Evolutionary conservation across 2,797 vertebrate genomes (phyloP).

Genomic region (Sebastes diaconus): DNA sequence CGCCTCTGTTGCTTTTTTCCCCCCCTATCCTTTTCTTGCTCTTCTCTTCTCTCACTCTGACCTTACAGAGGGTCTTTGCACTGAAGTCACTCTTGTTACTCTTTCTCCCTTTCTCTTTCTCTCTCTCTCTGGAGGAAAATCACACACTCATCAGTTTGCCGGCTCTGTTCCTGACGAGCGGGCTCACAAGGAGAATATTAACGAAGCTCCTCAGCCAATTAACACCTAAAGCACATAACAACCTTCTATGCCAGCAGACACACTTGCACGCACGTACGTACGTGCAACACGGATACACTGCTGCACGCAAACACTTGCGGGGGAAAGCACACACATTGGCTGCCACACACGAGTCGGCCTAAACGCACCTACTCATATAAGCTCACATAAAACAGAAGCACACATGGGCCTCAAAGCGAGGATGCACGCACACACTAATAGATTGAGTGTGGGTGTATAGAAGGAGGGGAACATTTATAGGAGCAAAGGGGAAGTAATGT

Average conservation of each 20-base stretch:
- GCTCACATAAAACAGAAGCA: conserved; percentile 20
- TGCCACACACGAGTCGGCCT: conserved; percentile 9
- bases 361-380: conserved; percentile 7
- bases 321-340: conserved; percentile 2
- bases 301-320: background rate
- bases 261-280: background rate
- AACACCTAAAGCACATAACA: conserved; percentile 86
- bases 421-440: conserved; percentile 31
- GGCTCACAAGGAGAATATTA: conserved; percentile 85
- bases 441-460: conserved; percentile 21
- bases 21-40: conserved; percentile 27
- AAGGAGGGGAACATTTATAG: conserved; percentile 36
- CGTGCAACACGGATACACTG: background rate
- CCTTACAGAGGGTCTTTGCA: conserved; percentile 72
- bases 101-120: conserved; percentile 34
- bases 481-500: conserved; percentile 36
- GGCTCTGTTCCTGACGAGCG: conserved; percentile 80
- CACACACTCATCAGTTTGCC: conserved; percentile 87
- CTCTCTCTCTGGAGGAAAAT: conserved; percentile 77
- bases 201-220: conserved; percentile 84
- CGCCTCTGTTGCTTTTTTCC: conserved; percentile 25
- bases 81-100: conserved; percentile 61
- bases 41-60: conserved; percentile 62
- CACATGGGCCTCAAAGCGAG: conserved; percentile 1
- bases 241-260: conserved; percentile 76